Percentiles rank a stretch among this genome's conserved stretches.
These are phyloP conservation scores for Octodonta nipae DNA, from an alignment of 2,888 invertebrate species.

Conservation along the genomic window DNA sequence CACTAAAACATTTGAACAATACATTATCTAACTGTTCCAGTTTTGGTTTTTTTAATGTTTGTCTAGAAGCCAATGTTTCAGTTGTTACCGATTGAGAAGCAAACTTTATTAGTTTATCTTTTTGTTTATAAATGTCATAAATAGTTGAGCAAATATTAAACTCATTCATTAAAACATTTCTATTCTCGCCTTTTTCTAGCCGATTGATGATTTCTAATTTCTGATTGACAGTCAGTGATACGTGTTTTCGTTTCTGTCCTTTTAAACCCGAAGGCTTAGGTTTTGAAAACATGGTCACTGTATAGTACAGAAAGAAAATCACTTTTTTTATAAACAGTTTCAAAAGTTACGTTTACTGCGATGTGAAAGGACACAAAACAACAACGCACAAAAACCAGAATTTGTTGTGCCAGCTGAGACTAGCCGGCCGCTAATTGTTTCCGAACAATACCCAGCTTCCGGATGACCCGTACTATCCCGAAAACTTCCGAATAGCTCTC, in stretches of 20 bases:
- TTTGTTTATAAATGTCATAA: neutral
- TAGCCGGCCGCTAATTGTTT: neutral
- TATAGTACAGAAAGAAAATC: neutral
- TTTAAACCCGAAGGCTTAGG: neutral
- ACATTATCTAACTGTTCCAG: too few relatives aligned
- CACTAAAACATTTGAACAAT: neutral
- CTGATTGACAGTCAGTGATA: neutral
- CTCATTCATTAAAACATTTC: too few relatives aligned
- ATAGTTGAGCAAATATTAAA: neutral
- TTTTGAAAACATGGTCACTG: neutral
- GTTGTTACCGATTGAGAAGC: slow-evolving; percentile 1
- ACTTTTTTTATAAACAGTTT: neutral
- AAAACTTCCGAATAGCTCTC: neutral
- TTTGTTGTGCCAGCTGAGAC: neutral
- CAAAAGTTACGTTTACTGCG: neutral
- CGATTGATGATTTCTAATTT: neutral
- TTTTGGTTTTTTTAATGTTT: slow-evolving; percentile 1
- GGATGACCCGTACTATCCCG: neutral
- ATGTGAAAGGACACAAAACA: too few relatives aligned
- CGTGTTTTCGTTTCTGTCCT: neutral
- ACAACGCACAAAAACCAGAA: too few relatives aligned
- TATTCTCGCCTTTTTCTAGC: neutral
- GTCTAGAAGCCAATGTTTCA: neutral
- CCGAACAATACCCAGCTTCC: neutral
- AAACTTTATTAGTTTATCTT: neutral